Percentiles rank a stretch among this genome's conserved stretches.
These are phyloP conservation scores for Lynx canadensis DNA, from an alignment of 2,113 vertebrate species.

Conservation along the genomic window DNA sequence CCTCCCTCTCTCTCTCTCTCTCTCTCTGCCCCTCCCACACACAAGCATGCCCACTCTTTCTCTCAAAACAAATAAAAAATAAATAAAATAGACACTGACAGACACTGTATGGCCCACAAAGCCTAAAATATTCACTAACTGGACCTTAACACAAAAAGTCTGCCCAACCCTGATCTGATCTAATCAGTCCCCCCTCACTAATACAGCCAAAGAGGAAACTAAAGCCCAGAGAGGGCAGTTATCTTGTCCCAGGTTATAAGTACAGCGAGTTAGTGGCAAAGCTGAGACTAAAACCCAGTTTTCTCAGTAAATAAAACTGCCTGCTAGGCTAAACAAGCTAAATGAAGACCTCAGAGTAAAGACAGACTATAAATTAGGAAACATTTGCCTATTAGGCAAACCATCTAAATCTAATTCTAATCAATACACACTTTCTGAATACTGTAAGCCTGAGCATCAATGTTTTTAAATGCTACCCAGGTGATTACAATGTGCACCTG, in stretches of 20 bases:
- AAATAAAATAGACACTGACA: neutral
- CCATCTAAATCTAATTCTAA: conserved; percentile 7
- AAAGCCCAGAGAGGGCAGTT: neutral
- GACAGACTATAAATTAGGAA: neutral
- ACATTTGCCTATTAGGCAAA: neutral
- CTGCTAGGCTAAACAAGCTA: neutral
- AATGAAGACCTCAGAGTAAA: neutral
- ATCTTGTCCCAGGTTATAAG: neutral
- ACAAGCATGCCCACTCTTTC: too few relatives aligned
- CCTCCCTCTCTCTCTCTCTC: too few relatives aligned
- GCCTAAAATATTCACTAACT: conserved; percentile 4
- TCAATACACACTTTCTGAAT: neutral
- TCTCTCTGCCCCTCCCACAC: too few relatives aligned
- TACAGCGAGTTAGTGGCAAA: neutral
- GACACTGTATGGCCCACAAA: neutral
- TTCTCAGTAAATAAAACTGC: neutral
- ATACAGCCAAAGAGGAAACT: conserved; percentile 9
- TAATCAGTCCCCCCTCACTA: neutral
- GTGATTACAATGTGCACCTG: neutral
- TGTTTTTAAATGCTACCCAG: neutral
- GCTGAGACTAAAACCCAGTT: neutral
- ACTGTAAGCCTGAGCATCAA: neutral
- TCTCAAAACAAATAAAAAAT: too few relatives aligned
- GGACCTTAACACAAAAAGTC: neutral
- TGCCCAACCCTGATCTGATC: neutral